Base-by-base conservation (phyloP, 2,113 vertebrate genomes). In the Guaruba guarouba region DNA sequence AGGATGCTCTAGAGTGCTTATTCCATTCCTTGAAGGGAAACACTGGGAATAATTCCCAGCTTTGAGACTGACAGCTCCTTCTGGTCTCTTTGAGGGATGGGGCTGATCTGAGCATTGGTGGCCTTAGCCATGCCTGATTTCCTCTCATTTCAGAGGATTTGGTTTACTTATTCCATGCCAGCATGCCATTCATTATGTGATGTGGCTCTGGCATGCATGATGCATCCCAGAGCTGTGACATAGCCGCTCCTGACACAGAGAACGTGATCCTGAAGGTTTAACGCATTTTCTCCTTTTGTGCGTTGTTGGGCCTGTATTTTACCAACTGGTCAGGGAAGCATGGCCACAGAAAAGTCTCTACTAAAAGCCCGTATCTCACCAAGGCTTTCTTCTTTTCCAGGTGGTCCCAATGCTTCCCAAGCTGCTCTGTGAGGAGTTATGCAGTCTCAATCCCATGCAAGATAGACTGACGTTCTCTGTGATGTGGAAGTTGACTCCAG, bases 381-480 rank as follows among this genome's bases (percentile, higher is more conserved):
- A 13, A 78, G 33, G 10, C 52, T 67, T 18, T 76, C 33, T 67
- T 94, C 24, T 97, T 49, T 94, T 94, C 62, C 95, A 99, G 99
- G 99, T 99, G 83, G 95, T 99, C 76, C 99, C 99, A 23, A 99
- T 99, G 99, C 97, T 99, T 91, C 99, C 99, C 27, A 97, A 98
- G 70, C 97, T 99, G 92, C 98, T 99, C 52, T 99, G 99, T 92
- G 99, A 99, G 95, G 98, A 99, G 91, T 96, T 99, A 54, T 99
- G 99, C 98, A 99, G 99, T 93, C 98, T 99, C 90, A 99, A 99
- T 86, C 99, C 99, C 88, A 98, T 98, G 98, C 97, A 55, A 1
- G 99, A 99, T 94, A 98, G 99, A 57, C 98, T 99, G 82, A 99
- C 99, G 0, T 99, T 99, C 98, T 99, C 99, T 3, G 99, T 99